A percentile compares a stretch with the other conserved stretches of the same genome.
Evolutionary conservation across 2,113 vertebrate genomes (phyloP).

Genomic region (Fregata magnificens): DNA sequence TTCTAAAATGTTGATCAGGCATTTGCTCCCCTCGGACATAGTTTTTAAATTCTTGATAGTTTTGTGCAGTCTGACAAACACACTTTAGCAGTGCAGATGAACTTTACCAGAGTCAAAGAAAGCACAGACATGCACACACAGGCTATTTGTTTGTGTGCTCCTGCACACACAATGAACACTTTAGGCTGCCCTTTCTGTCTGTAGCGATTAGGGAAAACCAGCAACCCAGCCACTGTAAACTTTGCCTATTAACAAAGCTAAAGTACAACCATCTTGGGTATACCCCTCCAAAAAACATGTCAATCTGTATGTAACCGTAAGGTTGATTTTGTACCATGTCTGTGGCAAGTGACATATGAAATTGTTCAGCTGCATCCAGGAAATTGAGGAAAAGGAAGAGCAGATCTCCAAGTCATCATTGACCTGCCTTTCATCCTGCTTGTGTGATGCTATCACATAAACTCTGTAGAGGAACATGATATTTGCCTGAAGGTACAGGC

Average conservation of each 20-base stretch:
- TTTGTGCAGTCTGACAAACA: neutral
- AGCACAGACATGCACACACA: neutral
- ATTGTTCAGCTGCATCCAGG: neutral
- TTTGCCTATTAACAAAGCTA: neutral
- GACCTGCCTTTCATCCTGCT: neutral
- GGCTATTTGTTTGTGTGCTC: neutral
- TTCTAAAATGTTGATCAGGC: neutral
- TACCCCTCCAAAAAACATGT: neutral
- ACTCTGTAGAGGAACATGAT: too few relatives aligned
- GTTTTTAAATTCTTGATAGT: neutral
- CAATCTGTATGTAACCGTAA: rapidly evolving
- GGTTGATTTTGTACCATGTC: neutral
- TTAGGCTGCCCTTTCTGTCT: neutral
- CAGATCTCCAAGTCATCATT: neutral
- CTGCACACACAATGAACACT: neutral
- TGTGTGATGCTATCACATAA: neutral
- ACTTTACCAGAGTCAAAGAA: neutral
- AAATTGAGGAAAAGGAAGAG: neutral
- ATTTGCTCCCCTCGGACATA: neutral
- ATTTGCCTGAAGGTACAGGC: neutral
- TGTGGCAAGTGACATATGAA: neutral
- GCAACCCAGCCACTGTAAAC: neutral
- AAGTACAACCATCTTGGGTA: neutral
- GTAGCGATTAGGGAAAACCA: neutral
- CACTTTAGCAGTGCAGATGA: neutral